Base-by-base conservation (phyloP, 2,797 vertebrate species). In the Sylvia borin region DNA sequence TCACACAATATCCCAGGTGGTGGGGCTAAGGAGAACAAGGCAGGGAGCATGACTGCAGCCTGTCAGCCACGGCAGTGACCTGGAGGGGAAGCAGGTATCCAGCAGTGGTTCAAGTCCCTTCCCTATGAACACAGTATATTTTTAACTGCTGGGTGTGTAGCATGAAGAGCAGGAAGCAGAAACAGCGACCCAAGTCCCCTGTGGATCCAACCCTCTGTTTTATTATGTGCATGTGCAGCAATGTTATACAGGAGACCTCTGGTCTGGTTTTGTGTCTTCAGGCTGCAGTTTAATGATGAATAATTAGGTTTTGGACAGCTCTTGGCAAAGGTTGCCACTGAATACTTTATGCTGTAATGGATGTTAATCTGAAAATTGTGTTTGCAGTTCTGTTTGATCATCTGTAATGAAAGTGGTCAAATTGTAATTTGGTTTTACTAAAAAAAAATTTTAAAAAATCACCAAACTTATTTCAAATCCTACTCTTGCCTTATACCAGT, bases 251-350 rank as follows among this genome's bases (percentile, higher is more conserved):
- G 77, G 83, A 94, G 92, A 95, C 94, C 92, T 75, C 83, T 97
- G 92, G 88, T 96, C 94, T 96, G 94, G 77, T 76, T 94, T 94
- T 94, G 80, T 96, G 93, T 96, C 94, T 97, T 93, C 90, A 91
- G 96, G 95, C 94, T 94, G 92, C 93, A 90, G 90, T 95, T 97
- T 95, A 96, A 95, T 97, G 94, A 97, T 95, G 92, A 97, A 96
- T 97, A 97, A 97, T 96, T 95, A 95, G 90, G 90, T 60, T 95
- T 94, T 94, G 93, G 92, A 86, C 90, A 93, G 94, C 90, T 93
- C 93, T 88, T 96, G 95, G 94, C 92, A 96, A 94, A 90, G 71
- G 85, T 88, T 92, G 88, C 70, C 85, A 73, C 83, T 92, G 92
- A 92, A 97, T 97, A 88, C 90, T 94, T 92, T 88, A 84, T 70